Percentiles rank a stretch among this genome's conserved stretches.
Conservation (phyloP, 2,888 invertebrate genomes). For the Mimachlamys varia region DNA sequence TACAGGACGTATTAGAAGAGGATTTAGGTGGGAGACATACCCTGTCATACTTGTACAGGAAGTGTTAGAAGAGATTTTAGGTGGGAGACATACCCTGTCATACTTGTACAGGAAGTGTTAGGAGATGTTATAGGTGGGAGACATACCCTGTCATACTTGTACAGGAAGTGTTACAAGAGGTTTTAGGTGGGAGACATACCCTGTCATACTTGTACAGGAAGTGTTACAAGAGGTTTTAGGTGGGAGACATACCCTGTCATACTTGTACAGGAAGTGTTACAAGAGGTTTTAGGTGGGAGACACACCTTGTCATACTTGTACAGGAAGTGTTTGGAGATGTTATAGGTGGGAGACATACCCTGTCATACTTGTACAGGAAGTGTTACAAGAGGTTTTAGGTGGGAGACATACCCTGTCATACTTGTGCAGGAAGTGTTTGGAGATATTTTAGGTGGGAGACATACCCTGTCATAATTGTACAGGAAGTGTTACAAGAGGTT, state of each 20-base stretch:
- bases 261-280: conserved; percentile 70
- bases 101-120: conserved; percentile 67
- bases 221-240: not conserved
- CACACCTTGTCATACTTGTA: no score
- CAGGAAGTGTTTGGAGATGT: not conserved
- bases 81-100: conserved; percentile 68
- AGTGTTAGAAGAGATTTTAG: conserved; percentile 50
- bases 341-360: conserved; percentile 60
- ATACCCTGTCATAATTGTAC: conserved; percentile 74
- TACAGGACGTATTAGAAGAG: conserved; percentile 52
- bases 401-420: no score
- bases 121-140: not conserved
- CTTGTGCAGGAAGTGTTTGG: not conserved
- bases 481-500: conserved; percentile 58
- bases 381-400: conserved; percentile 72
- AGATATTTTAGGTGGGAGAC: not conserved
- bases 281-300: conserved; percentile 72
- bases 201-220: no score
- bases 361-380: conserved; percentile 71
- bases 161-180: conserved; percentile 71
- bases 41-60: conserved; percentile 73
- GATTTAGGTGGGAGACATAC: conserved; percentile 53
- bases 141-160: conserved; percentile 73
- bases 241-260: conserved; percentile 68
- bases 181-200: conserved; percentile 73